Conservation (phyloP, 2,888 invertebrate species). For the Gandaritis pyraliata region DNA sequence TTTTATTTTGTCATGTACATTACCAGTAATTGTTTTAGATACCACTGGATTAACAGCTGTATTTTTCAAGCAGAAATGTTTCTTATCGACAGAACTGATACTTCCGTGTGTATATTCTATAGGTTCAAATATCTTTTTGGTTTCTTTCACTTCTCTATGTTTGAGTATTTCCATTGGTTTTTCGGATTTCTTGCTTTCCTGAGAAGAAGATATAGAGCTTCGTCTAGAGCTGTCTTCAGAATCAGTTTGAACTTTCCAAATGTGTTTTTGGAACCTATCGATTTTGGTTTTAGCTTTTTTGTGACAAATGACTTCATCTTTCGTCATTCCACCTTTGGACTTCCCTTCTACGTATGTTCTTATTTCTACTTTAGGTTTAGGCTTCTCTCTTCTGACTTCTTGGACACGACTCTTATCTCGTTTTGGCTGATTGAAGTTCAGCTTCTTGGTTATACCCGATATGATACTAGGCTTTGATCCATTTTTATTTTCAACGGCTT, state of each 20-base stretch:
- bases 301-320: conserved; percentile 73
- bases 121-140: conserved; percentile 69
- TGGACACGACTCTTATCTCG: conserved; percentile 59
- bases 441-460: conserved; percentile 67
- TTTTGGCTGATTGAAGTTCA: conserved; percentile 71
- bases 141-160: conserved; percentile 61
- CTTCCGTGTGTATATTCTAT: conserved; percentile 57
- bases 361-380: conserved; percentile 71
- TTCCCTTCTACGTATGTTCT: conserved; percentile 73
- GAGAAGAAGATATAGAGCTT: conserved; percentile 68
- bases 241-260: conserved; percentile 70
- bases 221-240: conserved; percentile 69
- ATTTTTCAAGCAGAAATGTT: conserved; percentile 52
- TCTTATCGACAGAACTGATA: conserved; percentile 57
- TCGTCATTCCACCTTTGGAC: conserved; percentile 61
- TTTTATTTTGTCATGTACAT: conserved; percentile 77
- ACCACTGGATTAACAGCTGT: conserved; percentile 55
- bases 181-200: conserved; percentile 56
- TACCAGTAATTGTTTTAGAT: conserved; percentile 63
- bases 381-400: conserved; percentile 49
- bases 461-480: conserved; percentile 63
- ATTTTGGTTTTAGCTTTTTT: conserved; percentile 78
- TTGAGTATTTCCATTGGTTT: conserved; percentile 45
- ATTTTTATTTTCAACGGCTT: conserved; percentile 46
- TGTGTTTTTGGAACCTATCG: conserved; percentile 80